phyloP scores from a whole-genome alignment of 2,113 vertebrate genomes.

The Gasterosteus nipponicus region DNA sequence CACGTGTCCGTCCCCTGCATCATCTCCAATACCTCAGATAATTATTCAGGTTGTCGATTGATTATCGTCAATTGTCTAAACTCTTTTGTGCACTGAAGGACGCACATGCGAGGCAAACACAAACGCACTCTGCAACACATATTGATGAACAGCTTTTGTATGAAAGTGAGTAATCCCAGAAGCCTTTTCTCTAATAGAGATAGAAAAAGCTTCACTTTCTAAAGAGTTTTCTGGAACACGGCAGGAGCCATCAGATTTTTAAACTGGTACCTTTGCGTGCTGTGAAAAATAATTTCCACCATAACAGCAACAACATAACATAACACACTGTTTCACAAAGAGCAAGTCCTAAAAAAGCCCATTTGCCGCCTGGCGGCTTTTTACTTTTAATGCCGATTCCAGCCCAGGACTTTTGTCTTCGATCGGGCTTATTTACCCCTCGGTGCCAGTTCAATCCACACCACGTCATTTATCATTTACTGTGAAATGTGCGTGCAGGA shows the following conservation, averaged over 20 bases:
- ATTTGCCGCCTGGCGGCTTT: constrained; percentile 30
- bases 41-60: constrained; percentile 2
- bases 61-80: background rate
- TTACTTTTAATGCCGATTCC: constrained; percentile 15
- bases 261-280: constrained; percentile 31
- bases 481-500: background rate
- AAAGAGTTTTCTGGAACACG: constrained; percentile 22
- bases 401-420: constrained; percentile 22
- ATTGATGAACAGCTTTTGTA: background rate
- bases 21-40: constrained; percentile 20
- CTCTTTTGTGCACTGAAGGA: background rate
- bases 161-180: background rate
- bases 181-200: constrained; percentile 14
- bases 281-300: constrained; percentile 55
- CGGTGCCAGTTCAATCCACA: background rate
- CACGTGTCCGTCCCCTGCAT: constrained; percentile 25
- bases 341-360: constrained; percentile 31
- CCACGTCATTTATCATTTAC: background rate
- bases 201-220: constrained; percentile 9
- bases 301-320: constrained; percentile 4
- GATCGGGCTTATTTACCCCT: constrained; percentile 12
- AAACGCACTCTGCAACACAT: background rate
- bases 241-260: constrained; percentile 28
- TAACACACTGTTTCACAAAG: constrained; percentile 45
- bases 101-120: background rate